Percentiles rank a stretch among this genome's conserved stretches.
Evolutionary conservation across 2,797 vertebrate species (phyloP).

Genomic region (Adelosebastes latens): DNA sequence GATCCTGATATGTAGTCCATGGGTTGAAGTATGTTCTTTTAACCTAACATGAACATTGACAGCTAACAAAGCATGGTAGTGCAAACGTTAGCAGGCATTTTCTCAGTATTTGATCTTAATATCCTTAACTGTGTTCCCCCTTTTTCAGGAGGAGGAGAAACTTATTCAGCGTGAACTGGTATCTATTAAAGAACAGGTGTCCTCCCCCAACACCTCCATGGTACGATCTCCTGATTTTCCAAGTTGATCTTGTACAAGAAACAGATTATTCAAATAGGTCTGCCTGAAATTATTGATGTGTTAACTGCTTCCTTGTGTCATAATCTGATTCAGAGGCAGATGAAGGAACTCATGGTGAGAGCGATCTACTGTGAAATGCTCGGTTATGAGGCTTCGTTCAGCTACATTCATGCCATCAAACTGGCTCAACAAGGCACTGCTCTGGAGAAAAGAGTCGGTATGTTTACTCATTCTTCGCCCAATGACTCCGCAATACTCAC

Average conservation of each 20-base stretch:
- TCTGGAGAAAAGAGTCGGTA: slow-evolving; percentile 98
- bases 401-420: slow-evolving; percentile 98
- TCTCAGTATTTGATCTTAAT: not conserved
- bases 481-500: not conserved
- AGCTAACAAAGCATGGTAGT: not conserved
- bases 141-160: slow-evolving; percentile 93
- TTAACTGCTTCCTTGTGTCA: not conserved
- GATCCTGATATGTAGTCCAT: not conserved
- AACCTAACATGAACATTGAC: not conserved
- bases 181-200: slow-evolving; percentile 91
- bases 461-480: slow-evolving; percentile 55
- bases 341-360: slow-evolving; percentile 98
- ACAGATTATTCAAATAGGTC: not conserved
- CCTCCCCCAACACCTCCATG: slow-evolving; percentile 91
- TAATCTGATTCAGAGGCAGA: slow-evolving; percentile 87
- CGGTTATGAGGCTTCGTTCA: slow-evolving; percentile 95
- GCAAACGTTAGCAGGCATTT: not conserved
- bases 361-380: slow-evolving; percentile 99
- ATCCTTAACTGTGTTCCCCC: not conserved
- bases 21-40: not conserved
- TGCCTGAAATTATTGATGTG: not conserved
- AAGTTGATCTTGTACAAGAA: not conserved
- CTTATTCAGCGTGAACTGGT: slow-evolving; percentile 91
- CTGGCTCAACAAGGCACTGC: slow-evolving; percentile 96
- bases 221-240: slow-evolving; percentile 75